Base-by-base conservation (phyloP, 2,113 vertebrate species). In the Callorhinus ursinus region DNA sequence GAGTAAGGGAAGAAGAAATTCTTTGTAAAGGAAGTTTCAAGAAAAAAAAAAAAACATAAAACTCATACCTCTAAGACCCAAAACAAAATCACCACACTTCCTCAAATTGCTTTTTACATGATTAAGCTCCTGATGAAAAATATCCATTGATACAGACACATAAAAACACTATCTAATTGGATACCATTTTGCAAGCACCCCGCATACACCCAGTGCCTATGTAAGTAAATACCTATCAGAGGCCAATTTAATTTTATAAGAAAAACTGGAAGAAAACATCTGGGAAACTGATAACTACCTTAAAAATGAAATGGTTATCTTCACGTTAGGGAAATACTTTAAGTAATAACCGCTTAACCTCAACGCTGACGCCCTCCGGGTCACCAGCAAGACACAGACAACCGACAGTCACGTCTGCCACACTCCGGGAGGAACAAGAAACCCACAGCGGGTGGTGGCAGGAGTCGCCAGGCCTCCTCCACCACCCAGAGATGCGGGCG, bases 21-120 rank as follows among this genome's bases (percentile, higher is more conserved):
- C 81, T 90, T 57, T 61, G 28, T 90, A 61, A 74, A 97, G 71
- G 76, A 24, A 96, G 77, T 97, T 96, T 76, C 86, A 10, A 55
- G 15, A 33, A 33, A 46, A 74, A 95, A 49, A 88, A 53, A 69
- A 51, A 93, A 42, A 36, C 13, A 42, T 0, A 91, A 46, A 76
- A 42, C 31, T 21, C 33, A 16, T 6, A 31, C 26, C 59, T 71
- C 28, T 8, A 6, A 53, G 39, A 39, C 9, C 36, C 67, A 3
- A 59, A 77, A 82, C 19, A 39, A 14, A 76, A 16, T 11, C 81
- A 42, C 39, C 55, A 61, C 49, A 11, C 12, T 28, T 24, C 36
- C 28, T 51, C 51, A 55, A 76, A 77, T 4, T 9, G 91, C 87
- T 79, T 88, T 88, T 12, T 28, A 57, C 59, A 61, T 24, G 21